phyloP scores from a whole-genome alignment of 2,888 invertebrate species.

The Phlogophora meticulosa region DNA sequence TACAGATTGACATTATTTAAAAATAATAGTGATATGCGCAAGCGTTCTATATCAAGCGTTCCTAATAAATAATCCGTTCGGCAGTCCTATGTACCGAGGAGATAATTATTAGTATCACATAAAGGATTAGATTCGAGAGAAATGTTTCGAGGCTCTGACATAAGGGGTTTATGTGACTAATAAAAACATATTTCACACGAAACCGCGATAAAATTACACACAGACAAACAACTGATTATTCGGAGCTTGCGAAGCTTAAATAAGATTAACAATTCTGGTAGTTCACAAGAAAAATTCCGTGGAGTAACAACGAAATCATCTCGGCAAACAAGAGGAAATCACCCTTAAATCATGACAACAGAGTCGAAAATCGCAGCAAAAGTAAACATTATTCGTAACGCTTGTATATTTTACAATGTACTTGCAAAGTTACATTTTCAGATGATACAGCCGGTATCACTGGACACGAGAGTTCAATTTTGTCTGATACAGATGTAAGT shows the following conservation, averaged over 20 bases:
- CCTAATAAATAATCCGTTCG: too few species aligned
- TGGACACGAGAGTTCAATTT: slow-evolving; percentile 42
- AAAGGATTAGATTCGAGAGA: slow-evolving; percentile 3
- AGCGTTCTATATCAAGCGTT: too few species aligned
- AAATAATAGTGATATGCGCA: too few species aligned
- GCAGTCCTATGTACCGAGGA: not conserved
- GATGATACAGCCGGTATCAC: slow-evolving; percentile 19
- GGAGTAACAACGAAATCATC: slow-evolving; percentile 65
- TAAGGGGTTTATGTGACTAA: slow-evolving; percentile 38
- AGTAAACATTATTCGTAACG: slow-evolving; percentile 76
- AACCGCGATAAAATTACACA: slow-evolving; percentile 59
- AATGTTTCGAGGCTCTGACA: not conserved
- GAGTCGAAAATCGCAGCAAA: slow-evolving; percentile 71
- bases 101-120: not conserved
- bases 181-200: slow-evolving; percentile 56
- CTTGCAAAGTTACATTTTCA: slow-evolving; percentile 51
- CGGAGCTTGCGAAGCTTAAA: slow-evolving; percentile 62
- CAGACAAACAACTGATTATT: slow-evolving; percentile 61
- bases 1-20: too few species aligned
- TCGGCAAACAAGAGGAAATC: slow-evolving; percentile 66
- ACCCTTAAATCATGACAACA: slow-evolving; percentile 71
- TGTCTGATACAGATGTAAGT: slow-evolving; percentile 20
- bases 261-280: slow-evolving; percentile 69
- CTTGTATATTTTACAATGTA: slow-evolving; percentile 68
- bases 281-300: slow-evolving; percentile 66